Evolutionary conservation across 2,113 vertebrate genomes (phyloP).

Genomic region (Cervus canadensis): DNA sequence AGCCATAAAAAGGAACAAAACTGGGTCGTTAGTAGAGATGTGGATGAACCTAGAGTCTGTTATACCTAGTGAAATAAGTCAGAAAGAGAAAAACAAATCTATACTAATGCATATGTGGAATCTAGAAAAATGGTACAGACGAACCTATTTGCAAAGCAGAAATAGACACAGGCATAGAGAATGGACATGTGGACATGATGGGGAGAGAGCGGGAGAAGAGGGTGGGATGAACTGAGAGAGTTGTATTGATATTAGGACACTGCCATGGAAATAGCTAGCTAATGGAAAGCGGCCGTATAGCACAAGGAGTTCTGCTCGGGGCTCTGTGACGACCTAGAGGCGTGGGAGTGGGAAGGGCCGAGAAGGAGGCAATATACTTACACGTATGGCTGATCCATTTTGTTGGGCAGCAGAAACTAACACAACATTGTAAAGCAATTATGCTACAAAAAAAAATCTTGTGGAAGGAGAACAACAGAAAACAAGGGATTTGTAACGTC

Average conservation of each 20-base stretch:
- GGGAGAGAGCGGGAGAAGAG: background rate
- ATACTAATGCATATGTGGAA: background rate
- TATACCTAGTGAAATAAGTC: background rate
- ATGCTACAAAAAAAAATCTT: background rate
- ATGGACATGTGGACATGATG: background rate
- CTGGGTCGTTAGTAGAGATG: background rate
- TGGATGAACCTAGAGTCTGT: background rate
- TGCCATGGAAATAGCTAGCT: background rate
- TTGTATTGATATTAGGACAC: too few species aligned
- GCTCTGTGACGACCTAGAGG: background rate
- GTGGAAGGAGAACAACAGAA: background rate
- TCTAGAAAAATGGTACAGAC: background rate
- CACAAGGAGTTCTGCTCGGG: background rate
- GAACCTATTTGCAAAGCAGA: background rate
- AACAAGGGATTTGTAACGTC: background rate
- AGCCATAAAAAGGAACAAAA: background rate
- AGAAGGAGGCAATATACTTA: background rate
- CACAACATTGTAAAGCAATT: background rate
- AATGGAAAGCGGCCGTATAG: background rate
- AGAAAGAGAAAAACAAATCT: background rate
- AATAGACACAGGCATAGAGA: background rate
- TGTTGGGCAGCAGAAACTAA: background rate
- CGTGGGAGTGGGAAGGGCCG: background rate
- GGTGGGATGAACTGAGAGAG: background rate
- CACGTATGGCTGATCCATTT: background rate